Evolutionary conservation across 1,140 invertebrate species (phyloP), one percentile per base, ranked within the genome.

Genomic region (Eciton burchellii): DNA sequence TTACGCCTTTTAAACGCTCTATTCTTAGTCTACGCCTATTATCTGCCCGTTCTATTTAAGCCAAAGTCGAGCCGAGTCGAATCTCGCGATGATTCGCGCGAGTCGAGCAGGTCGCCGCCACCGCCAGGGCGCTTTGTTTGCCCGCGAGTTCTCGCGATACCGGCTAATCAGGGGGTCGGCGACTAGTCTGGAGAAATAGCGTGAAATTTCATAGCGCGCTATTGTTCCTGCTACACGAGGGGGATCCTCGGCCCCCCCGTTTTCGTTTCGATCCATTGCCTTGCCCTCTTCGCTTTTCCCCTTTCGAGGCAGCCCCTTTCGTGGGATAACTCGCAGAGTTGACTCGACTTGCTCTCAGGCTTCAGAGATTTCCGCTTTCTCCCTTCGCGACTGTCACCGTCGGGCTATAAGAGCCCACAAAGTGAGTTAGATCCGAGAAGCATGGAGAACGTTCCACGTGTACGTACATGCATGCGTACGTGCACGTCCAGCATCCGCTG

Each of bases 1-100:
- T 90, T 90, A 74, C 59, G 41, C 16, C 41, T 76, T 86, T 89
- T 88, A 65, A 84, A 87, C 83, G 59, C 79, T 90, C 90, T 90
- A 90, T 90, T 90, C 88, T 90, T 90, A 90, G 90, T 73, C 79
- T 85, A 85, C 88, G 86, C 84, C 82, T 82, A 90, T 90, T 90
- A 90, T 90, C 89, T 88, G 73, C 77, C 35, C 81, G 84, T 86
- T 90, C 84, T 90, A 87, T 90, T 89, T 89, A 84, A 82, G 72
- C 85, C 82, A 19, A 71, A 85, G 79, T 84, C 83, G 66, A 82
- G 77, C 86, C 79, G 86, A 76, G 2, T 35, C 35, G 86, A 76
- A 84, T 90, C 82, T 88, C 71, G 76, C 59, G 54, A 35, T n/a
- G 54, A 35, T n/a, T 77, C 77, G 24, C 29, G 35, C 66, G 68